Base-by-base conservation (phyloP, 2,888 invertebrate species). In the Orthosia cruda region DNA sequence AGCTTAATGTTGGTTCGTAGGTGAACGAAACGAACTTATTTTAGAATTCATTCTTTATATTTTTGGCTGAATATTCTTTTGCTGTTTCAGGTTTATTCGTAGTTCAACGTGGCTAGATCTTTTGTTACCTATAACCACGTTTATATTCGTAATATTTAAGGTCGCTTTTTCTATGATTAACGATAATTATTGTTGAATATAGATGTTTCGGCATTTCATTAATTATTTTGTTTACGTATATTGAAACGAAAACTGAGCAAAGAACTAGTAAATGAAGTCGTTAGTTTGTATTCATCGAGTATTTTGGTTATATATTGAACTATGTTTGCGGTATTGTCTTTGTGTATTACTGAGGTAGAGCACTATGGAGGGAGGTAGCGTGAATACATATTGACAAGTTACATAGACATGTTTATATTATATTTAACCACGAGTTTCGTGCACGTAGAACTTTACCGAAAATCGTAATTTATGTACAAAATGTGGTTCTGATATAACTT, bases 391-490 rank as follows among this genome's bases (percentile, higher is more conserved):
- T 77, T 73, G 78, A 78, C 58, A 65, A 72, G 69, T 71, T 73
- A 50, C 26, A 59, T n/a, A 80, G 20, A n/a, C 18, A 26, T 1
- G n/a, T 74, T 59, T 69, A 67, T 75, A 57, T 59, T 63, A 62
- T 64, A 76, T 83, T 70, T 69, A 70, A 52, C 72, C 13, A 59
- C 23, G 59, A 77, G 55, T 68, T 80, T 71, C 74, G 18, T 76
- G 47, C 66, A 73, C 66, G 74, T 83, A 57, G 20, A 80, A 84
- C 74, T 85, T 83, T 65, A 75, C 65, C 73, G 77, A 26, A 77
- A 83, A 77, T 80, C 47, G 63, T 85, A 83, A 83, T 83, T 80
- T 84, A 85, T 83, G 77, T 73, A 75, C 71, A 61, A 85, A 85
- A 85, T 75, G 85, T 73, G 77, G 72, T 80, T 50, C 71, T 77